These are phyloP conservation scores for Syngnathus scovelli DNA, from an alignment of 2,113 vertebrate species.

Conservation along the genomic window DNA sequence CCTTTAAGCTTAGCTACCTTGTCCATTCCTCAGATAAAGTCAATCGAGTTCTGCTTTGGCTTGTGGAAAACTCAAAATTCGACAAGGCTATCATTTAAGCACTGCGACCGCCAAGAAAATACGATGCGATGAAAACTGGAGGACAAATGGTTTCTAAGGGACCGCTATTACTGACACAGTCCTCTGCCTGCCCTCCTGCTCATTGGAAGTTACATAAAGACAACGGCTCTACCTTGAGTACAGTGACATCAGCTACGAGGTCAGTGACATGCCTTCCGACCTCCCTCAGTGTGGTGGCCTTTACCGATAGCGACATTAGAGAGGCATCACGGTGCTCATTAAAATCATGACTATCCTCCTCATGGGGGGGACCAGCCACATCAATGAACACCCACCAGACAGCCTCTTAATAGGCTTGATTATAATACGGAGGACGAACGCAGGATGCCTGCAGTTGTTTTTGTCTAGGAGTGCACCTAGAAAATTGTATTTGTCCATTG, in stretches of 20 bases:
- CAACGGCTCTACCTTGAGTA: background rate
- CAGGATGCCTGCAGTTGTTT: constrained; percentile 36
- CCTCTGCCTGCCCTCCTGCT: background rate
- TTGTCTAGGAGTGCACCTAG: constrained; percentile 42
- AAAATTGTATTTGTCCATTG: constrained; percentile 51
- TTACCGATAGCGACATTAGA: constrained; percentile 33
- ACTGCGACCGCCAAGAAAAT: background rate
- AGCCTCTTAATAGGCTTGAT: constrained; percentile 24
- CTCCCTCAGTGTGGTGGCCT: constrained; percentile 17
- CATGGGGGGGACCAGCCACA: constrained; percentile 21
- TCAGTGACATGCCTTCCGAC: background rate
- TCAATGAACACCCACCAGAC: constrained; percentile 40
- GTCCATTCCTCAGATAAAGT: background rate
- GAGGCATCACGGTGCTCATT: constrained; percentile 40
- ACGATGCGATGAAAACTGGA: background rate
- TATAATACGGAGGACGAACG: constrained; percentile 5
- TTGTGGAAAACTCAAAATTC: background rate
- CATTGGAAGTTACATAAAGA: constrained; percentile 1
- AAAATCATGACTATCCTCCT: constrained; percentile 41
- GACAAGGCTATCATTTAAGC: background rate
- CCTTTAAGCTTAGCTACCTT: background rate
- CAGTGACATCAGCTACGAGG: constrained; percentile 13
- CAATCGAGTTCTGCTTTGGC: background rate
- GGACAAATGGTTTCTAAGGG: background rate
- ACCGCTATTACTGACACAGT: background rate